Evolutionary conservation across 2,113 vertebrate species (phyloP).

Genomic region (Lampris megalopsis): DNA sequence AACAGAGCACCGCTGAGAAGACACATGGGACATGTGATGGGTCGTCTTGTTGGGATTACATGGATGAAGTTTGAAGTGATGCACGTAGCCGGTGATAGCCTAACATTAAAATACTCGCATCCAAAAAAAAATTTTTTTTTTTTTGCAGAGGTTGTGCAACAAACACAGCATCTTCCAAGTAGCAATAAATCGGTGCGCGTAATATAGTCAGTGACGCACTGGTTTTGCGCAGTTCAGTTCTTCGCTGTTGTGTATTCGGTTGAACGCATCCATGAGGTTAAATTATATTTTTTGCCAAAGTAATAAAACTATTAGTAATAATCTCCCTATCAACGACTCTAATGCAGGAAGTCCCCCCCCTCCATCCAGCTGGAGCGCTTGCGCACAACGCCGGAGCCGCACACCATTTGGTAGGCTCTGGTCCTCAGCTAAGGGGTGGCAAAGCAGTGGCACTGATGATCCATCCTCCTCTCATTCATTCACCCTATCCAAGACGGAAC

Average conservation of each 20-base stretch:
- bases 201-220: no score
- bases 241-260: no score
- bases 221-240: no score
- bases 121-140: no score
- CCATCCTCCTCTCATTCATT: conserved; percentile 53
- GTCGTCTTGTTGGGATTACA: conserved; percentile 40
- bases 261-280: not conserved
- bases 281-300: no score
- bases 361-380: conserved; percentile 64
- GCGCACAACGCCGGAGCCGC: conserved; percentile 67
- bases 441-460: conserved; percentile 41
- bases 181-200: no score
- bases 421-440: conserved; percentile 59
- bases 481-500: conserved; percentile 31
- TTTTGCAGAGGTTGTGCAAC: not conserved
- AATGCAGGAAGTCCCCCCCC: conserved; percentile 65
- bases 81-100: conserved; percentile 1
- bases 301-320: no score
- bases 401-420: conserved; percentile 56
- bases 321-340: not conserved
- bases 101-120: no score
- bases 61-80: conserved; percentile 13
- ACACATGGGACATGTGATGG: conserved; percentile 50
- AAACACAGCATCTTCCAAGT: no score
- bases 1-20: conserved; percentile 27